Base-by-base conservation (phyloP, 1,140 invertebrate species). In the Phymorhynchus buccinoides region DNA sequence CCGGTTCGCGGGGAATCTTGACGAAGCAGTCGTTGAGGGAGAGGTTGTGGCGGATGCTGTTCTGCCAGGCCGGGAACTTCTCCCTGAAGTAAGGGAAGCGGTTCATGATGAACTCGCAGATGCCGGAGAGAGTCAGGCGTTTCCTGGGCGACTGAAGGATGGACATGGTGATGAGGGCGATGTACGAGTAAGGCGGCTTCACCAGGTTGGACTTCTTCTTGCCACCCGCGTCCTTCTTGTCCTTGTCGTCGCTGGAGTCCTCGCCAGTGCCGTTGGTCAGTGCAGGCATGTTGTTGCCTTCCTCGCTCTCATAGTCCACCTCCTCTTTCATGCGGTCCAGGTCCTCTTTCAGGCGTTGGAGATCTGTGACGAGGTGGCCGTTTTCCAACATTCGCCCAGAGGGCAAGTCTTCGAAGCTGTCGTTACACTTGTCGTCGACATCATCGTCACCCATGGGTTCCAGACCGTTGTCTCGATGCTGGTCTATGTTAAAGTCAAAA, bases 91-190 rank as follows among this genome's bases (percentile, higher is more conserved):
- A 93, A 2, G 97, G 97, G 93, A 99, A 99, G 87, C 97, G 95
- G n/a, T 96, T 96, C 96, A 99, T 99, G 86, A 99, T 99, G 93
- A 99, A 99, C 92, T 99, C 98, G 94, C 98, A 99, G 85, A 99
- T 99, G 30, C 98, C 98, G 90, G 97, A 98, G 0, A 99, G 94
- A 0, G 98, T 99, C 18, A 99, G 94, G 90, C 98, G 98, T 94
- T 99, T 99, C 90, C 98, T 96, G 18, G 97, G 97, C n/a, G 97
- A 98, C 89, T 99, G 98, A 0, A 99, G 95, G 79, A 99, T 99
- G 27, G 98, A 97, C 98, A 99, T 99, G 0, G 98, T 99, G 88
- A 99, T 99, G 0, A 99, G 94, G 0, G 98, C 98, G 87, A 99
- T 99, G 94, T 99, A 99, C 0, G 98, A 99, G 93, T 99, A 99